phyloP scores from a whole-genome alignment of 1,140 invertebrate species.

The Diorhabda carinulata region DNA sequence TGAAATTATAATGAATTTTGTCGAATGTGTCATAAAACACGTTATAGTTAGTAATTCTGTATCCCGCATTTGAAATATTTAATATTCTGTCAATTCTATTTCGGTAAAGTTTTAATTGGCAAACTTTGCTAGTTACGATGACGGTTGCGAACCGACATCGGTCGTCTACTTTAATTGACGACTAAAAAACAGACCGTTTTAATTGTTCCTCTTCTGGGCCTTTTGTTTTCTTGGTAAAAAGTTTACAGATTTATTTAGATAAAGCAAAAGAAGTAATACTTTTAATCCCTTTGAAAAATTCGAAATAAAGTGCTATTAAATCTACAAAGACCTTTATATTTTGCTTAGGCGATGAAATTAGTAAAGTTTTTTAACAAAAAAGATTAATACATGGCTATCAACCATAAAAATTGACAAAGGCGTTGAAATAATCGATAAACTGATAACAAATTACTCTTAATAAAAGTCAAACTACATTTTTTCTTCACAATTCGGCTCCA shows the following conservation, averaged over 20 bases:
- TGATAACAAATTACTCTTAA: too few relatives aligned
- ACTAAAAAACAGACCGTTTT: background rate
- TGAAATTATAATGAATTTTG: too few relatives aligned
- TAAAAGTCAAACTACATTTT: too few relatives aligned
- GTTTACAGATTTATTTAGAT: background rate
- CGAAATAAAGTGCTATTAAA: background rate
- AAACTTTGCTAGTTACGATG: conserved; percentile 2
- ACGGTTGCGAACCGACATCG: background rate
- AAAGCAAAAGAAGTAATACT: background rate
- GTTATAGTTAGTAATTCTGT: background rate
- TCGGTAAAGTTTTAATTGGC: background rate
- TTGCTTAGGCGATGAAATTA: too few relatives aligned
- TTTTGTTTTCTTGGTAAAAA: background rate
- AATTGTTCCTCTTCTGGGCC: conserved; percentile 1
- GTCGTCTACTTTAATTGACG: background rate
- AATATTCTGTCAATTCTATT: background rate
- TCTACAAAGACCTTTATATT: too few relatives aligned
- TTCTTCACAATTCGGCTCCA: too few relatives aligned
- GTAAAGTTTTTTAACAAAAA: too few relatives aligned
- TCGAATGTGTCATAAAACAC: too few relatives aligned
- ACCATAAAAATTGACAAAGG: too few relatives aligned
- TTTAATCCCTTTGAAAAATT: background rate
- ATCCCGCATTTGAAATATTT: background rate
- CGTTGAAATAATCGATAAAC: too few relatives aligned
- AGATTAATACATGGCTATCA: too few relatives aligned